Base-by-base conservation (phyloP, 2,888 invertebrate species). In the Sarcophaga caerulescens region DNA sequence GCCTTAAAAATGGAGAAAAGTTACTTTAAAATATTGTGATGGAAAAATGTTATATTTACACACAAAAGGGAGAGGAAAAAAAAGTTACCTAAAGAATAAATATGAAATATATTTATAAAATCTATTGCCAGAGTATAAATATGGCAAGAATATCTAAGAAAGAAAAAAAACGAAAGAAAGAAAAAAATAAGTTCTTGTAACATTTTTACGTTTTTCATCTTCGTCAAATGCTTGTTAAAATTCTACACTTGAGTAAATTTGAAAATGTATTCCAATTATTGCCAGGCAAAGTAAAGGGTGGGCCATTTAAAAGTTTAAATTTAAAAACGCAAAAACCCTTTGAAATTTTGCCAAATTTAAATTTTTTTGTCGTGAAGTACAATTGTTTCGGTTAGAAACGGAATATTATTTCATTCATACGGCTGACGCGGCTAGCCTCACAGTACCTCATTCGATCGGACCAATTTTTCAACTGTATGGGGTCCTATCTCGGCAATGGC, bases 191-290 rank as follows among this genome's bases (percentile, higher is more conserved):
- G 10, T 35, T 35, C 8, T 35, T 35, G 35, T 35, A 35, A 35
- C 35, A 17, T n/a, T 60, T 60, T 45, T 63, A 57, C 25, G 1
- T 44, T 62, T 65, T 25, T 59, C 71, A 52, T 52, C 17, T 5
- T 52, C 52, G 17, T 71, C 14, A 45, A 59, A 71, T 52, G 66
- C 60, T 77, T 73, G 77, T 82, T 82, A 77, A 77, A 82, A 77
- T 82, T 59, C 35, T 76, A 52, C 71, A 68, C 70, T 77, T 77
- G 71, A 82, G 47, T 71, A 21, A 73, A 77, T 66, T 60, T 44
- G 17, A 75, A 71, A 65, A 57, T 77, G 47, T 70, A n/a, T 70
- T 70, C 25, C 12, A 4, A 52, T 52, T 17, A 52, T 52, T 17
- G 52, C 52, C 52, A 52, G 35, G 35, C 35, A 35, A 10, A 35